phyloP scores from a whole-genome alignment of 1,140 invertebrate genomes.

The Potamilus streckersoni region DNA sequence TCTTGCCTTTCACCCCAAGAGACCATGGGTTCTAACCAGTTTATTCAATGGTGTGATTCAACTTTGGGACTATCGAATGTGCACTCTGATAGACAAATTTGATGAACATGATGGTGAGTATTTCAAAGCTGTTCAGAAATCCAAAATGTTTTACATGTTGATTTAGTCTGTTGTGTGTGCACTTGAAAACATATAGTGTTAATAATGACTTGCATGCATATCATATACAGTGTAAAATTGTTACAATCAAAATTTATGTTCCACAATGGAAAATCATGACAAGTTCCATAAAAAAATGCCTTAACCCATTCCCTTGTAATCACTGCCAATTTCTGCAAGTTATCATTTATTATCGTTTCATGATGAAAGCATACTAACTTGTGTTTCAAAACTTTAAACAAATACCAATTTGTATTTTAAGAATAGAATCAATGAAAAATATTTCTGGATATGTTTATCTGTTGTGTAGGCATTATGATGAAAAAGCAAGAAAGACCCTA shows the following conservation, averaged over 20 bases:
- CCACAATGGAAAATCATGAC: not conserved
- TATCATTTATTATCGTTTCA: too few species aligned
- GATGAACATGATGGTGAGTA: constrained; percentile 93
- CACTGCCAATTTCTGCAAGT: too few species aligned
- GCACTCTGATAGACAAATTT: constrained; percentile 98
- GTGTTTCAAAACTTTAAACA: too few species aligned
- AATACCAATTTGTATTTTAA: too few species aligned
- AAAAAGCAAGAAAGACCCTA: too few species aligned
- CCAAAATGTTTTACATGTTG: not conserved
- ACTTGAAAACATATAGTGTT: not conserved
- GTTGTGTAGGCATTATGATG: too few species aligned
- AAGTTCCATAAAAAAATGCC: not conserved
- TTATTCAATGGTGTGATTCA: constrained; percentile 99
- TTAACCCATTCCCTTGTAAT: not conserved
- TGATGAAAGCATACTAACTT: too few species aligned
- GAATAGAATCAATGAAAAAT: too few species aligned
- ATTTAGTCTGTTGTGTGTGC: not conserved
- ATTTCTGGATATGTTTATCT: too few species aligned
- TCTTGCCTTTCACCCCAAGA: constrained; percentile 96
- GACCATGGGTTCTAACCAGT: constrained; percentile 97
- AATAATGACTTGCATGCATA: too few species aligned
- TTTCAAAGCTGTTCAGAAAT: not conserved
- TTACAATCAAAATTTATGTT: not conserved
- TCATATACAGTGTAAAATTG: too few species aligned
- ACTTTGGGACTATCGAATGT: constrained; percentile 99